Base-by-base conservation (phyloP, 2,113 vertebrate genomes). In the Sula dactylatra region DNA sequence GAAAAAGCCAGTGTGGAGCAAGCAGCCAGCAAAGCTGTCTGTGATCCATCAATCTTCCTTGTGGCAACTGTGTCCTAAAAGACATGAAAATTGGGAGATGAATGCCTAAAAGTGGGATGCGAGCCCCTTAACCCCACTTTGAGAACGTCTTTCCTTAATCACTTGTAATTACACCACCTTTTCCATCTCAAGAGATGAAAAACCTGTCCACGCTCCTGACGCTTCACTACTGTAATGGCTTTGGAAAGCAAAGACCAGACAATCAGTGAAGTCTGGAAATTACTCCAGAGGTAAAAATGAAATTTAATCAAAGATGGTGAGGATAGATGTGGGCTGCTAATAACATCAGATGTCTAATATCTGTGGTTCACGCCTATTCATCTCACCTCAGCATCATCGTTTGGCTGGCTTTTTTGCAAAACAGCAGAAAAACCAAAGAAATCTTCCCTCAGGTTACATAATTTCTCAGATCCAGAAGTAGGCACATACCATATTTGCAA, bases 111-210 rank as follows among this genome's bases (percentile, higher is more conserved):
- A 90, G 59, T 50, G 26, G 49, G 45, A 90, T 10, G 1, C 0
- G 0, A 93, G 27, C 16, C 65, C 25, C 50, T 92, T 34, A 90
- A 18, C 38, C 22, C 16, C 55, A 47, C 38, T 92, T 62, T 32
- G 13, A 19, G 56, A 92, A 91, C 52, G 27, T 36, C 50, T 77
- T 93, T 73, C 42, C 55, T 86, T 92, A 92, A 86, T 77, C 16
- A 1, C n/a, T 74, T 92, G 50, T 36, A 88, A 78, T 86, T 88
- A 27, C 55, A 79, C 44, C 42, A 59, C 26, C 3, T 89, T 91
- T 94, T 85, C 84, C 40, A 69, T 76, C 84, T 88, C 55, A 82
- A 86, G 59, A 92, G 67, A 47, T 92, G 55, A 96, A 95, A 90
- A 93, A 16, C n/a, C 44, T 92, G 34, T 81, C 76, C 24, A 20